These are phyloP conservation scores for Arrhopalites spinosus DNA, from an alignment of 2,888 invertebrate genomes.

Conservation along the genomic window DNA sequence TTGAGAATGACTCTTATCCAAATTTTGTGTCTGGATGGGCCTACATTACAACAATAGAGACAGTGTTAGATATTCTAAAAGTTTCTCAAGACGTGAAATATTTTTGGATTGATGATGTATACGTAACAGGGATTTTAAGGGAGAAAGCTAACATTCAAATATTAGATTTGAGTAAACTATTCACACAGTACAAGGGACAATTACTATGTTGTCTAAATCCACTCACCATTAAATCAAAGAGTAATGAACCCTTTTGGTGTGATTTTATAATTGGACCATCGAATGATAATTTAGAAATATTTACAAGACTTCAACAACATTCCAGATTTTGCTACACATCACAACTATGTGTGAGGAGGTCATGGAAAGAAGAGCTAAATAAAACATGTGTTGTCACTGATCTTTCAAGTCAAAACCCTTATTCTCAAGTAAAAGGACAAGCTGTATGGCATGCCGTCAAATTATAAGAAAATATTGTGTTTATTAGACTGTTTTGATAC, in stretches of 20 bases:
- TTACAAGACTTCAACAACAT: constrained; percentile 70
- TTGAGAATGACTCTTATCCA: constrained; percentile 68
- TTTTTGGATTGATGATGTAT: constrained; percentile 93
- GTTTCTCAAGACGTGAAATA: constrained; percentile 59
- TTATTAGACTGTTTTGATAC: neutral
- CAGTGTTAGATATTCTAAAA: constrained; percentile 66
- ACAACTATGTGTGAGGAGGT: constrained; percentile 64
- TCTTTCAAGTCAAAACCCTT: neutral
- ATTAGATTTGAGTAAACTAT: constrained; percentile 66
- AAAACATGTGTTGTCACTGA: constrained; percentile 65
- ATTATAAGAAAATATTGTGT: neutral
- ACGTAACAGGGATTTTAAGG: constrained; percentile 78
- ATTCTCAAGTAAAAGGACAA: neutral
- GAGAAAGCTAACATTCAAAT: constrained; percentile 66
- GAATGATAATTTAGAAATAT: constrained; percentile 73
- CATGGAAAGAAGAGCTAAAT: constrained; percentile 62
- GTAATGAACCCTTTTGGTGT: constrained; percentile 61
- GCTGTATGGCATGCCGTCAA: neutral
- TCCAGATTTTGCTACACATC: constrained; percentile 66
- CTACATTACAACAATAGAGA: constrained; percentile 73
- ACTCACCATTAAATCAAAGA: constrained; percentile 57
- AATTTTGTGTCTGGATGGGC: constrained; percentile 83
- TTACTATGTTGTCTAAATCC: constrained; percentile 75
- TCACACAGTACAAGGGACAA: constrained; percentile 73
- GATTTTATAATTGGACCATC: constrained; percentile 76